These are phyloP conservation scores for Eutrigla gurnardus DNA, from an alignment of 2,797 vertebrate species.

Conservation along the genomic window DNA sequence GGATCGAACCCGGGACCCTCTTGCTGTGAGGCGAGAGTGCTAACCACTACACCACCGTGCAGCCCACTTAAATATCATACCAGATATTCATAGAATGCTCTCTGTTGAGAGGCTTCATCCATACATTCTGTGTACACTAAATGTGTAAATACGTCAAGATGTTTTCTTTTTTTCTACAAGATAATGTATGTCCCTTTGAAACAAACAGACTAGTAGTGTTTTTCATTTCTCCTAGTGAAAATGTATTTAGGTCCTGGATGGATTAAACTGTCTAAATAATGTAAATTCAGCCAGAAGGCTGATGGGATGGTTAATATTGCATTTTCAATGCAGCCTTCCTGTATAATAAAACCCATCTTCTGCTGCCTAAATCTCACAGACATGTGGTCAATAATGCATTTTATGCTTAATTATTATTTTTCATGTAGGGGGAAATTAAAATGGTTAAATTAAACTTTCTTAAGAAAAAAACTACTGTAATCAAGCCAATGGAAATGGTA, in stretches of 20 bases:
- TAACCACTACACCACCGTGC: too few species aligned
- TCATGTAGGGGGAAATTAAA: neutral
- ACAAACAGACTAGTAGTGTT: neutral
- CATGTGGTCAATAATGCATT: constrained; percentile 34
- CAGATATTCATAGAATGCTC: neutral
- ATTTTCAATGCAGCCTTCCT: constrained; percentile 11
- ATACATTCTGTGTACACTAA: neutral
- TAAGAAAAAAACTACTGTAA: neutral
- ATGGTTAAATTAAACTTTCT: constrained; percentile 18
- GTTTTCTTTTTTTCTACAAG: neutral
- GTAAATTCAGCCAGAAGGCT: constrained; percentile 5
- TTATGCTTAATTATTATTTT: constrained; percentile 6
- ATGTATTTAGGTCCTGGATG: neutral
- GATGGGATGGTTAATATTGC: constrained; percentile 8
- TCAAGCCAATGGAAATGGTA: neutral
- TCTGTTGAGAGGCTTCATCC: neutral
- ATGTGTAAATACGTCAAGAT: neutral
- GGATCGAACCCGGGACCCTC: too few species aligned
- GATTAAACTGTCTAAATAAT: constrained; percentile 8
- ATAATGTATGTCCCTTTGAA: neutral
- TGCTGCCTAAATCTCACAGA: constrained; percentile 3
- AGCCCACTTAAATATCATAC: neutral
- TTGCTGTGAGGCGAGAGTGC: too few species aligned
- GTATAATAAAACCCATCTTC: neutral
- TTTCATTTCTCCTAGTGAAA: constrained; percentile 1